A percentile compares a stretch with the other conserved stretches of the same genome.
These are phyloP conservation scores for Labeo rohita DNA, from an alignment of 2,113 vertebrate genomes.

Conservation along the genomic window DNA sequence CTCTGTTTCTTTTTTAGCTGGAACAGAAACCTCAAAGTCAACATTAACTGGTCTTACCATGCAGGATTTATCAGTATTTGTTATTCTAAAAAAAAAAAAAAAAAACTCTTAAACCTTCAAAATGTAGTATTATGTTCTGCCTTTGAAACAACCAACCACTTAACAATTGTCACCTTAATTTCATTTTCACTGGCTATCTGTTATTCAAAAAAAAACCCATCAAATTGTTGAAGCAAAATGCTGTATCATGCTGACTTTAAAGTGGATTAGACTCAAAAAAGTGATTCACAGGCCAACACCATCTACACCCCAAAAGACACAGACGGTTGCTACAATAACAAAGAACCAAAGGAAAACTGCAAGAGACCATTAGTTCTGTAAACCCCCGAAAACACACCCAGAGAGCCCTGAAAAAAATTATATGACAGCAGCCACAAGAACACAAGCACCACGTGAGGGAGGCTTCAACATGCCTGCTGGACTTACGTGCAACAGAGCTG, in stretches of 20 bases:
- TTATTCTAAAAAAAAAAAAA: background rate
- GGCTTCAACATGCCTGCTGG: conserved; percentile 12
- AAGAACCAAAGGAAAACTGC: background rate
- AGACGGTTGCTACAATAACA: background rate
- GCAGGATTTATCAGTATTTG: background rate
- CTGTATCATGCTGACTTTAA: background rate
- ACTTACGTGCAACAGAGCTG: conserved; percentile 87
- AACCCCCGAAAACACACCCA: background rate
- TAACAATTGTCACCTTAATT: too few species aligned
- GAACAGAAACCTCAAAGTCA: background rate
- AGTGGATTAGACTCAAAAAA: background rate
- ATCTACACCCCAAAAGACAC: background rate
- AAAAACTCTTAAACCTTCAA: background rate
- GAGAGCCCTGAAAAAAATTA: background rate
- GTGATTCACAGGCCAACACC: background rate
- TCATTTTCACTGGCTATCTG: background rate
- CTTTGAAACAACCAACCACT: background rate
- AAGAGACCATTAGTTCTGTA: background rate
- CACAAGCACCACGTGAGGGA: background rate
- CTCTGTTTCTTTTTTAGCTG: too few species aligned
- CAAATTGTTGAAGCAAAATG: background rate
- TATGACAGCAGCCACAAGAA: background rate
- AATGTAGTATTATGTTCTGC: background rate
- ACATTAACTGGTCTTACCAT: background rate
- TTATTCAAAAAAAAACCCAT: background rate